Evolutionary conservation across 2,113 vertebrate species (phyloP), one percentile per base, ranked within the genome.

Genomic region (Aldabrachelys gigantea): DNA sequence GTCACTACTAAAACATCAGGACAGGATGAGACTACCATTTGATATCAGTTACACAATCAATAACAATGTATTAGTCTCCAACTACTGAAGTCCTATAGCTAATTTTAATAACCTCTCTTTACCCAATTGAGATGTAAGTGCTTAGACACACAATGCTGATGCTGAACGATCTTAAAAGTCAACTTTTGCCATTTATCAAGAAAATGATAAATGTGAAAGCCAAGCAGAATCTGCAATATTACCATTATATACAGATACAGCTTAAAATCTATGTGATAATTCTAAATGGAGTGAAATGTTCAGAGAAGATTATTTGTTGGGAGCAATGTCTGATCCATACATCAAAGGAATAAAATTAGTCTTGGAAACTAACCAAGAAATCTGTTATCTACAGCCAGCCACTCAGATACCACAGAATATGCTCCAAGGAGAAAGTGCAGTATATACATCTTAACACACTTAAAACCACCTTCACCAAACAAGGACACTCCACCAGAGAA

Each of bases 261-360:
- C 53, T 7, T 52, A n/a, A 14, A 75, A 50, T 0, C 0, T 4
- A 0, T 0, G 12, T 2, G 29, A 81, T 75, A 44, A 84, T 19
- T 49, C 81, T 72, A 78, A 80, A 72, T 31, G 0, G 0, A 79
- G 76, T 24, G 41, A 72, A n/a, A 2, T 57, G 2, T 49, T 25
- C 8, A 76, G 72, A 56, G 47, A 27, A 80, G 53, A 78, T 27
- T 89, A 78, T 85, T 84, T 86, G 49, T 85, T 6, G 3, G 84
- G 53, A 94, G 78, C 82, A 96, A 87, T 2, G 14, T 65, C 84
- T 29, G 13, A 80, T 80, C 78, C 82, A 93, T 44, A 6, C 35
- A 53, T 88, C 79, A 89, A 84, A 53, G 88, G 87, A 95, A 96
- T 8, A 72, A 50, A 96, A 91, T 35, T 95, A 94, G 88, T 69